Conservation (phyloP, 2,113 vertebrate genomes). For the Vireo altiloquus region DNA sequence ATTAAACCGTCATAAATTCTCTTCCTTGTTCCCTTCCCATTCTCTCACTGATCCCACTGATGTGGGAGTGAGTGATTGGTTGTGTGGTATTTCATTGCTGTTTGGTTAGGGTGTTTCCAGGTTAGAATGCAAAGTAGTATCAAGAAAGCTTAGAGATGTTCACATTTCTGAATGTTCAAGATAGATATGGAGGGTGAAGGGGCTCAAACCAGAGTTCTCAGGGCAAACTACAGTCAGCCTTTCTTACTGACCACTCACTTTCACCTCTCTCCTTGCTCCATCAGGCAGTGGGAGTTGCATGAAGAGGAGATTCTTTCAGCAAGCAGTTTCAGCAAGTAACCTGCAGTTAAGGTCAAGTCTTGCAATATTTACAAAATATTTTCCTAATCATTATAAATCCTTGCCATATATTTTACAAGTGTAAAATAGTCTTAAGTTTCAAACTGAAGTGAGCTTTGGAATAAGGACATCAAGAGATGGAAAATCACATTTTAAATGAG, state of each 20-base stretch:
- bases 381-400: not conserved
- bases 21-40: not conserved
- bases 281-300: accelerated
- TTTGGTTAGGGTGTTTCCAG: not conserved
- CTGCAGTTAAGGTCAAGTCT: not conserved
- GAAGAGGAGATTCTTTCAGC: not conserved
- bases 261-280: not conserved
- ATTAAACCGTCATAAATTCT: not conserved
- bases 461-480: not conserved
- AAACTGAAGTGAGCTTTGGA: not conserved
- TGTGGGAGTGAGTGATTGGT: too few relatives aligned
- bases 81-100: not conserved
- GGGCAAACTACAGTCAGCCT: not conserved
- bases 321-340: not conserved
- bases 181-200: not conserved
- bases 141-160: not conserved
- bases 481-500: not conserved
- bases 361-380: not conserved
- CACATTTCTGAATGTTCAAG: not conserved
- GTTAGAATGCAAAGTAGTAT: not conserved
- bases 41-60: not conserved
- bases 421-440: not conserved
- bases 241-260: not conserved
- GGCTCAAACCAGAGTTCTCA: not conserved
- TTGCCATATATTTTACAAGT: not conserved